These are phyloP conservation scores for Caranx ignobilis DNA, from an alignment of 2,113 vertebrate genomes.

Conservation along the genomic window DNA sequence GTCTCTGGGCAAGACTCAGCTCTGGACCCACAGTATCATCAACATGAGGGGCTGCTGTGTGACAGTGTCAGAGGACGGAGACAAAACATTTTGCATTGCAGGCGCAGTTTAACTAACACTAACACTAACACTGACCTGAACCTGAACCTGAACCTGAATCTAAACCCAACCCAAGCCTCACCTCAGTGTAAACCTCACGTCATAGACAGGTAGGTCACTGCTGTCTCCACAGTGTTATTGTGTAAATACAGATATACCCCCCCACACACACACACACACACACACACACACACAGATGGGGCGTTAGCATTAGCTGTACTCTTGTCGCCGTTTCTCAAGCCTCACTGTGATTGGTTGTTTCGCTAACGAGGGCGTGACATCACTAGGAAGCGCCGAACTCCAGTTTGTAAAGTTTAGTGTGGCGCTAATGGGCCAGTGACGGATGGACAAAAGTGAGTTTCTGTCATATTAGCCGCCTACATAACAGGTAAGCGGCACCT, in stretches of 20 bases:
- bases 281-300: not conserved
- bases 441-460: conserved; percentile 63
- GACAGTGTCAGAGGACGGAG: too few species aligned
- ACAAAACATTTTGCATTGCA: too few species aligned
- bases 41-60: too few species aligned
- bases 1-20: too few species aligned
- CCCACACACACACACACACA: not conserved
- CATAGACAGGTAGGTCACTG: not conserved
- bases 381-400: conserved; percentile 74
- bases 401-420: conserved; percentile 66
- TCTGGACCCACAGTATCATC: too few species aligned
- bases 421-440: conserved; percentile 50
- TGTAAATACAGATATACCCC: not conserved
- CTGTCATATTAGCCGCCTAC: conserved; percentile 1
- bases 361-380: conserved; percentile 52
- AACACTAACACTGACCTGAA: too few species aligned
- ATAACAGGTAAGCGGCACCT: conserved; percentile 43
- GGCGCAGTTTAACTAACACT: too few species aligned
- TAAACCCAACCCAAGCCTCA: too few species aligned
- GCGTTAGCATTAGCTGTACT: conserved; percentile 54
- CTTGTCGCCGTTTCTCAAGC: conserved; percentile 38
- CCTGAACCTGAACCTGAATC: too few species aligned
- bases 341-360: conserved; percentile 58
- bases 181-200: too few species aligned
- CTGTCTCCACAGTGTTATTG: not conserved